Evolutionary conservation across 37 sponge, comb jelly and placozoan genomes (phyloP), one percentile per base, ranked within the genome.

Genomic region (Ephydatia muelleri): DNA sequence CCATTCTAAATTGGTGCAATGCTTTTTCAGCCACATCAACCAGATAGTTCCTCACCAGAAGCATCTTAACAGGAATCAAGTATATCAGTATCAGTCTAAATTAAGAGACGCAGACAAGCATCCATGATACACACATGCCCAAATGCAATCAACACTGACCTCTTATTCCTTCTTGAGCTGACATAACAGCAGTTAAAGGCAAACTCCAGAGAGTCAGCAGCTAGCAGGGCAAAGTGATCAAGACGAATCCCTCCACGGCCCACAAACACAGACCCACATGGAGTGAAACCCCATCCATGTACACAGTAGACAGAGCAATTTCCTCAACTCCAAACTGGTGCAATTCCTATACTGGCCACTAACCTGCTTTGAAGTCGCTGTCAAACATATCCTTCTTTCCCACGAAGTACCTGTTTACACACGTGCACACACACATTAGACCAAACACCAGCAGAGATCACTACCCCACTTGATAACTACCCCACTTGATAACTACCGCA

Each of bases 311-410:
- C 9, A 5, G 57, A 47, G 26, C 38, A 3, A 38, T 36, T 38
- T 11, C 72, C 31, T 70, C 21, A 21, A 21, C 66, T 65, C 21
- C 19, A 21, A 21, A 65, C 14, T 21, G 21, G 21, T 14, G 66
- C 66, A 22, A 21, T 19, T 73, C 35, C 21, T 21, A 33, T 33
- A 25, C n/a, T 21, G 75, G 23, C 21, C 16, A 33, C 40, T 27
- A 40, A 95, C 95, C 95, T 78, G 71, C 67, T 82, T 94, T 96
- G 83, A 92, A 96, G 5, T 96, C 95, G 76, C 92, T 91, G 70
- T 98, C 99, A 90, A 98, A 96, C 87, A 98, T 94, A 67, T 88
- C 91, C 72, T 98, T 98, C 66, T 91, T 83, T 48, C 99, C 99
- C 13, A 96, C 89, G 87, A 92, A 98, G 79, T 94, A 97, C 72